phyloP scores from a whole-genome alignment of 2,888 invertebrate species.

The Meteorus cinctellus region DNA sequence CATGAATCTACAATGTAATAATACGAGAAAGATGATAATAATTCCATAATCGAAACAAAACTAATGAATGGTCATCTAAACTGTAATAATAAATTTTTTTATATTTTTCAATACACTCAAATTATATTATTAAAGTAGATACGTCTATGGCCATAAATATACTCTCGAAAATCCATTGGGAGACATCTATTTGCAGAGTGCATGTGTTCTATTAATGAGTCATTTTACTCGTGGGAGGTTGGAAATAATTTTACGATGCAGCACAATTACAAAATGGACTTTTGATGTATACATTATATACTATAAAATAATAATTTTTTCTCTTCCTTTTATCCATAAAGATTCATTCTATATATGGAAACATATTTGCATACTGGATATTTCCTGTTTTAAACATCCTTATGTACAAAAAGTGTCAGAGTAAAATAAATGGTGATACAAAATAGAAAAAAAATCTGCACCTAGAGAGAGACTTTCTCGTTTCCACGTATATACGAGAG shows the following conservation, averaged over 20 bases:
- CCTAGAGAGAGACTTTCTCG: not conserved
- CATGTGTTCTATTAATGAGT: not conserved
- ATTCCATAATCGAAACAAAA: not conserved
- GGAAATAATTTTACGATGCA: constrained; percentile 1
- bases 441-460: not conserved
- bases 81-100: not conserved
- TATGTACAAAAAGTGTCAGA: constrained; percentile 7
- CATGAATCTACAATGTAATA: not conserved
- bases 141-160: not conserved
- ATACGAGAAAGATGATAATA: not conserved
- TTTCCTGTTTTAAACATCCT: not conserved
- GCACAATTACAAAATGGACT: constrained; percentile 9
- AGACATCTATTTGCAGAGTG: not conserved
- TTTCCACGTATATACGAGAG: not conserved
- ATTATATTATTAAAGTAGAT: not conserved
- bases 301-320: not conserved
- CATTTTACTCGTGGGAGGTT: constrained; percentile 6
- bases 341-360: not conserved
- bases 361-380: not conserved
- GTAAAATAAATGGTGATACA: constrained; percentile 1
- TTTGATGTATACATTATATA: not conserved
- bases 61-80: not conserved
- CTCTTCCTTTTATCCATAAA: not conserved
- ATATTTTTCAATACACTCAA: not conserved
- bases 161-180: not conserved